These are phyloP conservation scores for Sclerodermus sp. DNA, from an alignment of 2,888 invertebrate genomes.

Conservation along the genomic window DNA sequence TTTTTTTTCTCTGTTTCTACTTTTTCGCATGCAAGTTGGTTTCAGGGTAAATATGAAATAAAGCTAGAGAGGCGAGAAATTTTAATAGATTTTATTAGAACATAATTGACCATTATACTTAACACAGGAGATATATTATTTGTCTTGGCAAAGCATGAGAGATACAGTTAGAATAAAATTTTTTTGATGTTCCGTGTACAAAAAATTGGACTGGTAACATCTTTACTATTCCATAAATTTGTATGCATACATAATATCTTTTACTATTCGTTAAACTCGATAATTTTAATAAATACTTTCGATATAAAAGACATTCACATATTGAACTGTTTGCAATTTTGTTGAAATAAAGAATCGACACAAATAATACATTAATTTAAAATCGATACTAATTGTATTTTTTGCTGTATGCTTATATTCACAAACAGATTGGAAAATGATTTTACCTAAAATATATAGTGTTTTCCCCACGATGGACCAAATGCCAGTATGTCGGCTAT, in stretches of 20 bases:
- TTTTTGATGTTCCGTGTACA: conserved; percentile 25
- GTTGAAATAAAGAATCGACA: background rate
- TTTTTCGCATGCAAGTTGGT: no score
- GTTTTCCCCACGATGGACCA: no score
- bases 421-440: background rate
- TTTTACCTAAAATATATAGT: background rate
- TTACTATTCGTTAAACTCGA: background rate
- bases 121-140: conserved; percentile 44
- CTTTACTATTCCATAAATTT: conserved; percentile 19
- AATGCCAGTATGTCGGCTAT: no score
- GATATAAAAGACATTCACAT: background rate
- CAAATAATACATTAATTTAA: background rate
- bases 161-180: conserved; percentile 43
- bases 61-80: no score
- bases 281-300: background rate
- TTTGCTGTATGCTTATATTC: background rate
- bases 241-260: conserved; percentile 9
- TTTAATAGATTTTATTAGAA: conserved; percentile 47
- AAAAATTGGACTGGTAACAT: conserved; percentile 24
- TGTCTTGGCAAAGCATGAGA: conserved; percentile 45
- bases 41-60: no score
- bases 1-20: no score
- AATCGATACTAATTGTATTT: background rate
- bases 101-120: conserved; percentile 49
- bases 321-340: background rate